These are phyloP conservation scores for Lepidotrigona ventralis DNA, from an alignment of 1,140 invertebrate genomes.

Conservation along the genomic window DNA sequence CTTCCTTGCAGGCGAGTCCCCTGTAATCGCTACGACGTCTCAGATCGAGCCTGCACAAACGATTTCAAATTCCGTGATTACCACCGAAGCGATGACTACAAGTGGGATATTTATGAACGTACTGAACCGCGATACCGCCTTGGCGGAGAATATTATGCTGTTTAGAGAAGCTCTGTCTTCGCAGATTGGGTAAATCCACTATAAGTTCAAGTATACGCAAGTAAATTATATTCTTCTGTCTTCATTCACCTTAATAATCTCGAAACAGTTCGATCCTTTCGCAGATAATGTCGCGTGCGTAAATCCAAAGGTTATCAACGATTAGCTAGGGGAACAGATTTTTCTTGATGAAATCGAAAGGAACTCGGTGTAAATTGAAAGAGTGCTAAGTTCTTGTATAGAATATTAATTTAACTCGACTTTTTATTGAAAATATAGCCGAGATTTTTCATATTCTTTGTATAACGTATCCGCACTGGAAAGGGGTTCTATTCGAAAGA, in stretches of 20 bases:
- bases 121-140: neutral
- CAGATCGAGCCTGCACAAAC: slow-evolving; percentile 16
- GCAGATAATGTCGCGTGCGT: too few species aligned
- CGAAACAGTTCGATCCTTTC: too few species aligned
- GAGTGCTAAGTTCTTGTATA: neutral
- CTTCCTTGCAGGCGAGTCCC: slow-evolving; percentile 48
- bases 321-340: too few species aligned
- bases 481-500: neutral
- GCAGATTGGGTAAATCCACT: slow-evolving; percentile 28
- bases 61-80: slow-evolving; percentile 51
- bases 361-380: too few species aligned
- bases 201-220: too few species aligned
- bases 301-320: too few species aligned
- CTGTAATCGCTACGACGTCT: slow-evolving; percentile 1
- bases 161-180: slow-evolving; percentile 21
- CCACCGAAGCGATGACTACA: slow-evolving; percentile 41
- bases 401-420: neutral
- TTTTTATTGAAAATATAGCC: neutral
- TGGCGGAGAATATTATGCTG: slow-evolving; percentile 5
- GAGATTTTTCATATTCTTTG: neutral
- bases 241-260: too few species aligned
- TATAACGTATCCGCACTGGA: too few species aligned
- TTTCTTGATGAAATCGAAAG: too few species aligned
- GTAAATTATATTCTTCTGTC: too few species aligned
- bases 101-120: slow-evolving; percentile 21